A percentile compares a stretch with the other conserved stretches of the same genome.
Conservation (phyloP, 2,888 invertebrate genomes). For the Platerodrilus igneus region DNA sequence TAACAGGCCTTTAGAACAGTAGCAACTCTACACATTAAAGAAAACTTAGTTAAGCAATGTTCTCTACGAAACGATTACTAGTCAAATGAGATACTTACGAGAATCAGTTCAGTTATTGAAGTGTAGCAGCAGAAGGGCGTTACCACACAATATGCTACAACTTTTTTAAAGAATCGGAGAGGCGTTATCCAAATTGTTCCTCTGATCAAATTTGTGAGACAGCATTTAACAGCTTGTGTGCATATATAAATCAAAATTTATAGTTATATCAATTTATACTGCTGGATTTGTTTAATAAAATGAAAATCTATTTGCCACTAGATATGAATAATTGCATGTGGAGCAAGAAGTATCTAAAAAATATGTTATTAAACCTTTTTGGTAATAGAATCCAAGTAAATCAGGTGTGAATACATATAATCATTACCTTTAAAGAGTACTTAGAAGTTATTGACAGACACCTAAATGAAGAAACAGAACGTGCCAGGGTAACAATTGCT, state of each 20-base stretch:
- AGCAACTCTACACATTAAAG: too few species aligned
- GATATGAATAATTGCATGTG: constrained; percentile 1
- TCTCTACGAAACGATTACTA: constrained; percentile 1
- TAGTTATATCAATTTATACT: constrained; percentile 2
- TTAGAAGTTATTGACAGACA: too few species aligned
- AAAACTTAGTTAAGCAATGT: too few species aligned
- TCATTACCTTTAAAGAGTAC: too few species aligned
- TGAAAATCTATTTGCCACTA: constrained; percentile 1
- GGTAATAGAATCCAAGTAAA: too few species aligned
- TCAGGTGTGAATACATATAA: too few species aligned
- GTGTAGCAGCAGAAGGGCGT: constrained; percentile 3
- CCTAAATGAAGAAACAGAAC: too few species aligned
- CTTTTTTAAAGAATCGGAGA: constrained; percentile 2
- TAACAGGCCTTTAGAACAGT: too few species aligned
- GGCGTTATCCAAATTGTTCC: too few species aligned
- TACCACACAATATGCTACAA: constrained; percentile 3
- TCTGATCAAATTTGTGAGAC: constrained; percentile 1
- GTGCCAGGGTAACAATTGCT: too few species aligned
- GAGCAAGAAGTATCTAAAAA: not conserved
- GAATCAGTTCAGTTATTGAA: constrained; percentile 4
- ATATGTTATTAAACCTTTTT: not conserved
- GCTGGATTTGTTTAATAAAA: too few species aligned
- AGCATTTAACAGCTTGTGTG: constrained; percentile 4
- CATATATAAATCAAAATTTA: constrained; percentile 2
- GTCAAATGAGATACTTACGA: constrained; percentile 1